Conservation (phyloP, 1,140 invertebrate species). For the Heliconius hewitsoni region DNA sequence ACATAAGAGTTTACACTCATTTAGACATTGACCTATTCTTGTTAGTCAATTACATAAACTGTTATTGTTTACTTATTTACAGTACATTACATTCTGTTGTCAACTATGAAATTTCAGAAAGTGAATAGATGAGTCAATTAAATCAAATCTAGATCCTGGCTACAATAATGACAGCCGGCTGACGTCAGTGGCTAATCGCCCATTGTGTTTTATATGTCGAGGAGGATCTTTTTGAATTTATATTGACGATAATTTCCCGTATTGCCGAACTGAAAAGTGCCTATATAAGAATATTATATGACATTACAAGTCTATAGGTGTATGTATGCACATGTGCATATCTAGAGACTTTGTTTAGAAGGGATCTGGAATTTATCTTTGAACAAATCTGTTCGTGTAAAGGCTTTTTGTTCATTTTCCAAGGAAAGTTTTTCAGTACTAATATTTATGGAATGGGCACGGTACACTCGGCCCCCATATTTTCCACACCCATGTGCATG, state of each 20-base stretch:
- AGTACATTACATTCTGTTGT: not conserved
- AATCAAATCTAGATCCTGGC: constrained; percentile 9
- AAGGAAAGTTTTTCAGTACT: too few relatives aligned
- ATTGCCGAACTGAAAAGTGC: not conserved
- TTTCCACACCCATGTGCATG: too few relatives aligned
- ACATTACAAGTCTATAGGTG: not conserved
- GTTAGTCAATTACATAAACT: not conserved
- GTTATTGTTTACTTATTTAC: constrained; percentile 1
- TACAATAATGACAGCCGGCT: not conserved
- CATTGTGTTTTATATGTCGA: constrained; percentile 40
- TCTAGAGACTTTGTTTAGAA: too few relatives aligned
- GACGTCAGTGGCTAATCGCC: constrained; percentile 38
- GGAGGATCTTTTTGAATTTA: constrained; percentile 17
- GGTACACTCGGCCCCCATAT: too few relatives aligned
- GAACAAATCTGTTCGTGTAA: too few relatives aligned
- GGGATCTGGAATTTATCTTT: too few relatives aligned
- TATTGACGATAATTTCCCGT: not conserved
- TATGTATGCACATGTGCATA: too few relatives aligned
- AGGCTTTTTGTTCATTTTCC: too few relatives aligned
- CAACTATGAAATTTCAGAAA: not conserved
- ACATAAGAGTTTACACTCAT: not conserved
- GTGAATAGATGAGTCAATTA: not conserved
- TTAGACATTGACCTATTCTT: not conserved
- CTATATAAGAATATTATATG: not conserved
- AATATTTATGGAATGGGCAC: too few relatives aligned